Conservation (phyloP, 1,140 invertebrate species). For the Sarcophaga peregrina region DNA sequence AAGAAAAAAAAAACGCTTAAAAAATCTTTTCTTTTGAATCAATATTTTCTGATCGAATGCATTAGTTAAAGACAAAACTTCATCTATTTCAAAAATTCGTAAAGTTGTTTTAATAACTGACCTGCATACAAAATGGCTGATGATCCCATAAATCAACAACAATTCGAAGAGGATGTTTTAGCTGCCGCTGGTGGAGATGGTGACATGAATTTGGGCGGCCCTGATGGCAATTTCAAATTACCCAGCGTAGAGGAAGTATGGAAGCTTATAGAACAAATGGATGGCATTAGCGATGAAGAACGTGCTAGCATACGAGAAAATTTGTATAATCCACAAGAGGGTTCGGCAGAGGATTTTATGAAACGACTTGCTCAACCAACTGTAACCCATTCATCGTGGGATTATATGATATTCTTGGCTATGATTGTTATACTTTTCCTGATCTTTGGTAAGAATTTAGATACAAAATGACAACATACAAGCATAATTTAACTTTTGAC, state of each 20-base stretch:
- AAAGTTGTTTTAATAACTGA: background rate
- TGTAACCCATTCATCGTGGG: slow-evolving; percentile 53
- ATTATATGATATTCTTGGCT: slow-evolving; percentile 61
- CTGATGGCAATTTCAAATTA: slow-evolving; percentile 59
- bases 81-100: background rate
- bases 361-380: slow-evolving; percentile 51
- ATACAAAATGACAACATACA: background rate
- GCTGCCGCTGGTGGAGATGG: slow-evolving; percentile 48
- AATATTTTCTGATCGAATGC: background rate
- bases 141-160: slow-evolving; percentile 59
- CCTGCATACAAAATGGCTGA: slow-evolving; percentile 57
- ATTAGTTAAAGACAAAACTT: background rate
- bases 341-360: slow-evolving; percentile 58
- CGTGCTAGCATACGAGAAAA: slow-evolving; percentile 68
- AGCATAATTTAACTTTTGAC: too few species aligned
- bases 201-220: slow-evolving; percentile 50
- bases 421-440: slow-evolving; percentile 60
- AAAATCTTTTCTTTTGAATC: slow-evolving; percentile 6
- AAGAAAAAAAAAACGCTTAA: background rate
- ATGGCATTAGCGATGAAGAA: slow-evolving; percentile 69
- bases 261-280: slow-evolving; percentile 69
- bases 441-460: slow-evolving; percentile 61
- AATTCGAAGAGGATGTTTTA: slow-evolving; percentile 62
- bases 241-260: slow-evolving; percentile 70
- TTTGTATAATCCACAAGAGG: slow-evolving; percentile 64